These are phyloP conservation scores for Drosophila colorata DNA, from an alignment of 2,888 invertebrate genomes.

Conservation along the genomic window DNA sequence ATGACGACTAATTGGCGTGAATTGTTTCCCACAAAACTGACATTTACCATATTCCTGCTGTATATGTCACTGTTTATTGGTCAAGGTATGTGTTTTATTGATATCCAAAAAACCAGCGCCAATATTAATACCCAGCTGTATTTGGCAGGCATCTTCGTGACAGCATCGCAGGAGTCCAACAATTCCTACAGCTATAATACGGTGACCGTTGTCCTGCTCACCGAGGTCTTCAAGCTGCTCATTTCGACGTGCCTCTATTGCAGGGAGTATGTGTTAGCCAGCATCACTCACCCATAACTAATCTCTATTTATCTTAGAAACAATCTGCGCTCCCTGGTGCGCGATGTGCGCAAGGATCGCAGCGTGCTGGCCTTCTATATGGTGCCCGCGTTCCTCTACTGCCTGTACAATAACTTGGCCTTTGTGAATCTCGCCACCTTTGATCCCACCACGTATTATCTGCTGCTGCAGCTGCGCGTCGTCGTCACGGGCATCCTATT, in stretches of 20 bases:
- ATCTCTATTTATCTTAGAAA: conserved; percentile 49
- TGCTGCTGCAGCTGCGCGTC: conserved; percentile 95
- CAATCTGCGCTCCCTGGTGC: conserved; percentile 69
- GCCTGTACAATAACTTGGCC: conserved; percentile 96
- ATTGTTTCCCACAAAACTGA: conserved; percentile 93
- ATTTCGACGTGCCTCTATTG: conserved; percentile 90
- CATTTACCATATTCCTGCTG: conserved; percentile 91
- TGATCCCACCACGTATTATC: conserved; percentile 97
- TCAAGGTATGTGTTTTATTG: conserved; percentile 89
- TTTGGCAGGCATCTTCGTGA: conserved; percentile 93
- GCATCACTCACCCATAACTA: neutral
- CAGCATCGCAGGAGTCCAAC: conserved; percentile 93
- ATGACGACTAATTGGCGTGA: conserved; percentile 87
- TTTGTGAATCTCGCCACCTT: conserved; percentile 95
- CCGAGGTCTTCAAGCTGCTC: conserved; percentile 93
- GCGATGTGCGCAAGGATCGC: conserved; percentile 87
- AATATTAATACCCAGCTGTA: neutral
- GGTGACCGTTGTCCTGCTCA: conserved; percentile 93
- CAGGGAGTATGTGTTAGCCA: conserved; percentile 87
- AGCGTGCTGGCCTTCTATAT: conserved; percentile 92
- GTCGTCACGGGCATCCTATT: conserved; percentile 95
- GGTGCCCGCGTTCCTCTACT: conserved; percentile 95
- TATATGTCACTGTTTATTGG: conserved; percentile 96
- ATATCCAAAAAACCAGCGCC: neutral
- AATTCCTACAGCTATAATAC: conserved; percentile 95